Percentiles rank a stretch among this genome's conserved stretches.
These are phyloP conservation scores for Paramuricea clavata DNA, from an alignment of 92 coral and sea anemone genomes.

Conservation along the genomic window DNA sequence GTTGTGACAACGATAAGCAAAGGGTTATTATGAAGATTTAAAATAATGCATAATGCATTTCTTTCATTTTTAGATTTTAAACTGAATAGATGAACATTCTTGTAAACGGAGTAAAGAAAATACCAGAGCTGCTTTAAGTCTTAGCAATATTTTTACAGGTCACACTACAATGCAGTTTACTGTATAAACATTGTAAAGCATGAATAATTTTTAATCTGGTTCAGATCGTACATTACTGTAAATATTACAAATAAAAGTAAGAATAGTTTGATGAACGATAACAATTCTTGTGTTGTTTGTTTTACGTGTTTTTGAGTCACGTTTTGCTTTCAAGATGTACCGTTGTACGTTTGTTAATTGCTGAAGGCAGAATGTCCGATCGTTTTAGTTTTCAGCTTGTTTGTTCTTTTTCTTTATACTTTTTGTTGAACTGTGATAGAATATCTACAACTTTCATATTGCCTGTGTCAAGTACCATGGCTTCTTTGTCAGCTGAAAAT, in stretches of 20 bases:
- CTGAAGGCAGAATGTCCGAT: too few species aligned
- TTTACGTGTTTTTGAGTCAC: too few species aligned
- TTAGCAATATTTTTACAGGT: background rate
- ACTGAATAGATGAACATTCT: background rate
- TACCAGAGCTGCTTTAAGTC: background rate
- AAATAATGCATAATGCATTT: background rate
- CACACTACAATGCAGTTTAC: background rate
- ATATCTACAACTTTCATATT: conserved; percentile 84
- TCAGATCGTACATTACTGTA: background rate
- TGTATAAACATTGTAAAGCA: background rate
- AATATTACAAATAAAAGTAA: background rate
- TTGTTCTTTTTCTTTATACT: conserved; percentile 83
- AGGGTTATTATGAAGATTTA: too few species aligned
- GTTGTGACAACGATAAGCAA: too few species aligned
- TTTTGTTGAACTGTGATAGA: conserved; percentile 78
- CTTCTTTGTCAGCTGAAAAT: conserved; percentile 88
- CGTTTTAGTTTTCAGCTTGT: background rate
- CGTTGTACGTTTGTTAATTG: too few species aligned
- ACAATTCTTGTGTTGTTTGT: background rate
- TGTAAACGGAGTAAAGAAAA: background rate
- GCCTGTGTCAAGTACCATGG: conserved; percentile 73
- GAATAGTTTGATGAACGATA: background rate
- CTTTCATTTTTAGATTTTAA: conserved; percentile 5
- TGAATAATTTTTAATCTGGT: background rate
- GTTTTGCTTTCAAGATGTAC: too few species aligned